Percentiles rank a stretch among this genome's conserved stretches.
Evolutionary conservation across 1,140 invertebrate genomes (phyloP).

Genomic region (Drosophila albomicans): DNA sequence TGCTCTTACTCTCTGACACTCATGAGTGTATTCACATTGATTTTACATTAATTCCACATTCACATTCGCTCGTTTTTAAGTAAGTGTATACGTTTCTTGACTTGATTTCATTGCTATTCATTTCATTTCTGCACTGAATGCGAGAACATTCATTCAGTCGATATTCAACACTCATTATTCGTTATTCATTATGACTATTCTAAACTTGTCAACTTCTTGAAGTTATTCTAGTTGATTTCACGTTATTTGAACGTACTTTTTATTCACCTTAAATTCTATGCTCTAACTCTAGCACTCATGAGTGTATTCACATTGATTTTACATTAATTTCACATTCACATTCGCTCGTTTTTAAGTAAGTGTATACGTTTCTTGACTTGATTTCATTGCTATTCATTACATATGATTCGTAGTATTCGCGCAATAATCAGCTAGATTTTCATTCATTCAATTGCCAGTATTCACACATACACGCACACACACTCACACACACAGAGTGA

Average conservation of each 20-base stretch:
- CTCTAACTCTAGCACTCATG: background rate
- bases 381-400: background rate
- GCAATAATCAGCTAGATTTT: background rate
- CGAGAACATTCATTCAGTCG: background rate
- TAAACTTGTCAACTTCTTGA: too few relatives aligned
- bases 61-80: background rate
- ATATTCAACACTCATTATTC: background rate
- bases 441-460: constrained; percentile 1
- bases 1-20: too few relatives aligned
- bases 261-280: background rate
- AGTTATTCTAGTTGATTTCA: too few relatives aligned
- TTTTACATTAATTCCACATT: background rate
- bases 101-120: background rate
- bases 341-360: background rate
- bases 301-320: background rate
- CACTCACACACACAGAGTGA: background rate
- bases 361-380: background rate
- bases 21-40: background rate
- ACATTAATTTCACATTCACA: background rate
- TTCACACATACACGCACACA: background rate
- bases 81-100: background rate
- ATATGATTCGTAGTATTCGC: background rate
- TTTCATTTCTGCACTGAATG: background rate
- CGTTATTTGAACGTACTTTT: too few relatives aligned
- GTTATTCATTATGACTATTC: background rate